Base-by-base conservation (phyloP, 1,140 invertebrate species). In the Ceratina calcarata region DNA sequence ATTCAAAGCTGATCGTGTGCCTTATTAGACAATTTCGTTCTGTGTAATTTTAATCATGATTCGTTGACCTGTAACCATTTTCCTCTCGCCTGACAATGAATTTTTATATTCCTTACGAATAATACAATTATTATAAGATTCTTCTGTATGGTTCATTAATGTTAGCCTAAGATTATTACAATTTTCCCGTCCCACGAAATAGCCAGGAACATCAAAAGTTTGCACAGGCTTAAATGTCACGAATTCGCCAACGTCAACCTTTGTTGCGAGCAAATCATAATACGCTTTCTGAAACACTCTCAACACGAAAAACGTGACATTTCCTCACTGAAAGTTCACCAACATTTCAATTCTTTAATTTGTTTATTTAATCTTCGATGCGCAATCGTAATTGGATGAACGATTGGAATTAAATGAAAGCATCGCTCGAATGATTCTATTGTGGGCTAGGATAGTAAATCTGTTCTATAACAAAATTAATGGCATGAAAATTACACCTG, bases 211-310 rank as follows among this genome's bases (percentile, higher is more conserved):
- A n/a, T 18, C 2, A 45, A 53, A 24, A 57, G n/a, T 62, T 22
- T 62, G 62, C 20, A 78, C 8, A 45, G 49, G 58, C 45, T 53
- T 78, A 78, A 78, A 78, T 78, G 75, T 78, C 75, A 78, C 20
- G 75, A 78, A 78, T 78, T 78, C 68, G 75, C 75, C 18, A 55
- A 62, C 75, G 20, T 55, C 68, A 78, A 78, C 67, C 75, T 78
- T 78, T 78, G 67, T 78, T 71, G 53, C 68, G 58, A 16, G 58
- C 57, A 68, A 78, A 60, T 49, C 67, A 58, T 77, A 66, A 77
- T 77, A 77, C 18, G 32, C 58, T 78, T 71, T 71, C 68, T 62
- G 75, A 45, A 70, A 62, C 75, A 37, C 75, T 68, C 75, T 71
- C 62, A 71, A 55, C 62, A 53, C 70, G 62, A 8, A 71, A 78